Conservation (phyloP, 2,888 invertebrate genomes). For the Agonopterix arenella region DNA sequence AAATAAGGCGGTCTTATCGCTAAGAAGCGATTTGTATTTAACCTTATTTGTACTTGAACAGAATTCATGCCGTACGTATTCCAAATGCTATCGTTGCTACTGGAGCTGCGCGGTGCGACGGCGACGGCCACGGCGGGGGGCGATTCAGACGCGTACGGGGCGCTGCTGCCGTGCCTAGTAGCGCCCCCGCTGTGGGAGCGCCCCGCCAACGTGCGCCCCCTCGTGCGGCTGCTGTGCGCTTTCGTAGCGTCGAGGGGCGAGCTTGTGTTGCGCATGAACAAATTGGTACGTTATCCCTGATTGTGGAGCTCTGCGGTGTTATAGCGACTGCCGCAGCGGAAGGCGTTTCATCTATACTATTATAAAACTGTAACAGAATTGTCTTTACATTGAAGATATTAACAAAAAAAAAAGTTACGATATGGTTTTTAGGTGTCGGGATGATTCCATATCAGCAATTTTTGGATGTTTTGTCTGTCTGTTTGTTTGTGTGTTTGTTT, state of each 20-base stretch:
- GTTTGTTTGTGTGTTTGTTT: too few species aligned
- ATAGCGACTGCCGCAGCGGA: too few species aligned
- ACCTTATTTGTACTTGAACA: slow-evolving; percentile 31
- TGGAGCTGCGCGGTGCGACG: slow-evolving; percentile 81
- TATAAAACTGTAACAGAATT: too few species aligned
- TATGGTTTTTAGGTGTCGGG: too few species aligned
- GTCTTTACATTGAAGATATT: too few species aligned
- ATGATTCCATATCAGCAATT: too few species aligned
- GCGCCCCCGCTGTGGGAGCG: slow-evolving; percentile 96
- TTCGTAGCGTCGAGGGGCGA: slow-evolving; percentile 78
- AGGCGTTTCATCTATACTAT: too few species aligned
- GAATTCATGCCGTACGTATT: slow-evolving; percentile 99
- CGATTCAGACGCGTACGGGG: slow-evolving; percentile 88
- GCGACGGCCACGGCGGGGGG: slow-evolving; percentile 43
- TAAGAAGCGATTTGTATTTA: too few species aligned
- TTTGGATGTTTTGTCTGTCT: too few species aligned
- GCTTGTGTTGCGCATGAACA: slow-evolving; percentile 73
- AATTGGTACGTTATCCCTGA: slow-evolving; percentile 64
- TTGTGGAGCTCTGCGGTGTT: too few species aligned
- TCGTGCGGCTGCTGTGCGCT: slow-evolving; percentile 93
- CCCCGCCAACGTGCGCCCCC: slow-evolving; percentile 94
- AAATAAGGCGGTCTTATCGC: too few species aligned
- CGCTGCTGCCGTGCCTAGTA: slow-evolving; percentile 92
- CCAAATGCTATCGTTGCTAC: slow-evolving; percentile 94
- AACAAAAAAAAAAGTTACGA: too few species aligned